These are phyloP conservation scores for Globicephala melas DNA, from an alignment of 2,113 vertebrate species.

Conservation along the genomic window DNA sequence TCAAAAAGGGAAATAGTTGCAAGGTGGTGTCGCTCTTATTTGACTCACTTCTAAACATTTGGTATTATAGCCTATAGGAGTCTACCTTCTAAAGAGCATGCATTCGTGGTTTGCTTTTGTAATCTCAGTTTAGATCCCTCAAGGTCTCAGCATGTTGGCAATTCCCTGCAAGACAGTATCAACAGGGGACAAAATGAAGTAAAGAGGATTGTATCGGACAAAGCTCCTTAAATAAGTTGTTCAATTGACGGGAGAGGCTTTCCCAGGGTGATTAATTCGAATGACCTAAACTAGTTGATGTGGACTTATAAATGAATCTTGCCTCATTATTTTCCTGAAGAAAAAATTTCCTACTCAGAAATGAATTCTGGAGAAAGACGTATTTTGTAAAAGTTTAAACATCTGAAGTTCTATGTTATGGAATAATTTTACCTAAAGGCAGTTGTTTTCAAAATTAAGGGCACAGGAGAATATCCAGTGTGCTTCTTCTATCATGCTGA, in stretches of 20 bases:
- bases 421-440: neutral
- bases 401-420: neutral
- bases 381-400: conserved; percentile 32
- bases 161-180: conserved; percentile 65
- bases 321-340: conserved; percentile 31
- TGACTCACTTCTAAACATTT: conserved; percentile 24
- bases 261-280: conserved; percentile 55
- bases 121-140: conserved; percentile 63
- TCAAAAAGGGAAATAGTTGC: conserved; percentile 48
- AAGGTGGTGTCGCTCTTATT: conserved; percentile 50
- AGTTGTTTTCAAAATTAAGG: neutral
- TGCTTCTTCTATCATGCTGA: neutral
- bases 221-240: conserved; percentile 68
- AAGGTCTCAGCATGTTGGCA: conserved; percentile 61
- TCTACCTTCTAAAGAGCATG: conserved; percentile 20
- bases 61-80: conserved; percentile 38
- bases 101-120: conserved; percentile 52
- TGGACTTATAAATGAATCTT: conserved; percentile 58
- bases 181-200: conserved; percentile 58
- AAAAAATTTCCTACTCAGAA: neutral
- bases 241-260: conserved; percentile 60
- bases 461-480: neutral
- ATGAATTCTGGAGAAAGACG: neutral
- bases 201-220: conserved; percentile 68
- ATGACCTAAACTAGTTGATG: conserved; percentile 27